A percentile compares a stretch with the other conserved stretches of the same genome.
Conservation (phyloP, 2,113 vertebrate genomes). For the Rhagologus leucostigma region DNA sequence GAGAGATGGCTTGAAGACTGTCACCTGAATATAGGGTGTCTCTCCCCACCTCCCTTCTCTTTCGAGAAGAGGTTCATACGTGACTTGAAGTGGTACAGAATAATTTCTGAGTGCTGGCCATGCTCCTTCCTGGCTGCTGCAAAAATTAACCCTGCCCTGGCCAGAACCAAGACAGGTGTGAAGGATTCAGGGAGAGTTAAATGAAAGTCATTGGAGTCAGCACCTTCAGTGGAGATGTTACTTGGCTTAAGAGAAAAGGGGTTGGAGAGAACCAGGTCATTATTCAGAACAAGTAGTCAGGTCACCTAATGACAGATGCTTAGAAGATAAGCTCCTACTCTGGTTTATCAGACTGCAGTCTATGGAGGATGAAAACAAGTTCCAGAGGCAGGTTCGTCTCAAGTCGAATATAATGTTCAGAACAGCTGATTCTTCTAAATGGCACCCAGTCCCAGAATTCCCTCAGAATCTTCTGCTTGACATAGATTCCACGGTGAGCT, state of each 20-base stretch:
- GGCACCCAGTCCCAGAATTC: neutral
- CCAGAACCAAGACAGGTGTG: neutral
- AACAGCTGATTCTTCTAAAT: neutral
- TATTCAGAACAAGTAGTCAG: neutral
- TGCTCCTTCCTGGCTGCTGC: too few species aligned
- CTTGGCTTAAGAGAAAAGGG: neutral
- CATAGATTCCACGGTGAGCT: neutral
- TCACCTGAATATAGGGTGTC: neutral
- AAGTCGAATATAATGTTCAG: neutral
- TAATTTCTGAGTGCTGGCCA: too few species aligned
- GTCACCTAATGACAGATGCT: neutral
- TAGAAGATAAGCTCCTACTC: neutral
- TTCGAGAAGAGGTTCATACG: neutral
- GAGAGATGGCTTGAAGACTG: neutral
- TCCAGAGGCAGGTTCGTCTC: neutral
- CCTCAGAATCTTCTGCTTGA: neutral
- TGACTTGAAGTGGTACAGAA: neutral
- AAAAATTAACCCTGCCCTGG: neutral
- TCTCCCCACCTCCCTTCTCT: neutral
- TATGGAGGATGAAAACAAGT: neutral
- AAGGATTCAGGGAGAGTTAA: neutral
- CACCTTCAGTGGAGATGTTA: neutral
- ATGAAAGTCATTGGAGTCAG: neutral
- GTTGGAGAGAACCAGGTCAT: neutral
- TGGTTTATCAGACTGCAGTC: neutral